A percentile compares a stretch with the other conserved stretches of the same genome.
These are phyloP conservation scores for Andrena camellia DNA, from an alignment of 2,888 invertebrate genomes.

Conservation along the genomic window DNA sequence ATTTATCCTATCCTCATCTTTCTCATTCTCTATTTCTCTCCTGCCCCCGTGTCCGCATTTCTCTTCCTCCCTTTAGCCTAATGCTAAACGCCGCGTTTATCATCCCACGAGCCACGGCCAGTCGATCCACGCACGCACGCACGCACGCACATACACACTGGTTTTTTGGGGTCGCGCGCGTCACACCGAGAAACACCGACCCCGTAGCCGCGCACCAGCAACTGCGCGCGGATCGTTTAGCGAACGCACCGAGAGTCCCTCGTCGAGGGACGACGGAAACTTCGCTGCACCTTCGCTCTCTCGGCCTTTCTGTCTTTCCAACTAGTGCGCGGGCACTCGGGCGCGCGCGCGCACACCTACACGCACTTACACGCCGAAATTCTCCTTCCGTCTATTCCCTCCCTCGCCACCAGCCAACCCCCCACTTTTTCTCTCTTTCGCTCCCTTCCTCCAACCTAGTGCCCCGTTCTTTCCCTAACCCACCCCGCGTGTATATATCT, in stretches of 20 bases:
- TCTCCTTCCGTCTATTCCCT: slow-evolving; percentile 32
- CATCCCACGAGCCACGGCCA: slow-evolving; percentile 26
- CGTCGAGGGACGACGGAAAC: slow-evolving; percentile 71
- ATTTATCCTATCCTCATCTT: not conserved
- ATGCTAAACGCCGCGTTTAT: slow-evolving; percentile 15
- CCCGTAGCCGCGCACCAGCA: slow-evolving; percentile 68
- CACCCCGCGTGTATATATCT: slow-evolving; percentile 6
- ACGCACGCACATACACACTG: slow-evolving; percentile 53
- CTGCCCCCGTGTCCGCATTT: not conserved
- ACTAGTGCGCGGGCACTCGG: slow-evolving; percentile 39
- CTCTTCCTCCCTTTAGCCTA: not conserved
- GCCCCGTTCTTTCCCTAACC: slow-evolving; percentile 17
- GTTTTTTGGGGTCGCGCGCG: slow-evolving; percentile 59
- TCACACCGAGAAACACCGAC: slow-evolving; percentile 68
- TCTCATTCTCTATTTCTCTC: not conserved
- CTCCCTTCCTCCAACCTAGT: not conserved
- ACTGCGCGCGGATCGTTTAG: slow-evolving; percentile 67
- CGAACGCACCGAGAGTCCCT: slow-evolving; percentile 68
- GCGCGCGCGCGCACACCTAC: slow-evolving; percentile 39
- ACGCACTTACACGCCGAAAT: slow-evolving; percentile 35
- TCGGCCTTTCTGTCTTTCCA: slow-evolving; percentile 55
- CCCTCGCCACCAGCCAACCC: not conserved
- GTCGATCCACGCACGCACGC: slow-evolving; percentile 38
- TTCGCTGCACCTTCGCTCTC: slow-evolving; percentile 66
- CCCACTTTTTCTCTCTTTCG: not conserved